Evolutionary conservation across 2,113 vertebrate genomes (phyloP).

Genomic region (Leuciscus idus): DNA sequence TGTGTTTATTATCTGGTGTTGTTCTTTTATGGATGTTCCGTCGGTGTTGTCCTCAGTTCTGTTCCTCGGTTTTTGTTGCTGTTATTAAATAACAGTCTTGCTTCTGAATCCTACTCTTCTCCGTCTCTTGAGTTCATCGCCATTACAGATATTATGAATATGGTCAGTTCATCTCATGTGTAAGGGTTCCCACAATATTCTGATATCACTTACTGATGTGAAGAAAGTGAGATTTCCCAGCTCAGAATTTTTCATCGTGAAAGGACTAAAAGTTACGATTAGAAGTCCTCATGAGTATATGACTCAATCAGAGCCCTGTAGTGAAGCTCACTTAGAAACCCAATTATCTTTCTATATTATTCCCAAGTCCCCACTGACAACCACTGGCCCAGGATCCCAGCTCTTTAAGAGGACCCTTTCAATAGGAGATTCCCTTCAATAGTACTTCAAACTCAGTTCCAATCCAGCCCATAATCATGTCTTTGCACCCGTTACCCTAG

Average conservation of each 20-base stretch:
- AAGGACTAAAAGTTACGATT: conserved; percentile 45
- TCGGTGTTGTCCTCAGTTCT: neutral
- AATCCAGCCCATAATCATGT: conserved; percentile 52
- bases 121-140: neutral
- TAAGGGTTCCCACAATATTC: conserved; percentile 14
- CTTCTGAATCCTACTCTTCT: neutral
- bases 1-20: neutral
- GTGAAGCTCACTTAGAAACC: conserved; percentile 56
- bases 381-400: conserved; percentile 54
- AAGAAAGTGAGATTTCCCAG: conserved; percentile 32
- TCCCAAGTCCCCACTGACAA: conserved; percentile 54
- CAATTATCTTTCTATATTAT: conserved; percentile 57
- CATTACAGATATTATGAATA: neutral
- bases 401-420: conserved; percentile 66
- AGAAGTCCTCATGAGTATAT: conserved; percentile 60
- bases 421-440: conserved; percentile 63
- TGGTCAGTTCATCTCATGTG: neutral
- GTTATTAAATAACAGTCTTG: neutral
- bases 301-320: conserved; percentile 64
- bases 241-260: conserved; percentile 34
- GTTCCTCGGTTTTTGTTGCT: neutral
- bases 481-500: conserved; percentile 11
- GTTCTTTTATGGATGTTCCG: neutral
- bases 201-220: conserved; percentile 6
- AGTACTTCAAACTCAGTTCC: conserved; percentile 52